phyloP scores from a whole-genome alignment of 2,888 invertebrate genomes.

The Melanargia galathea region DNA sequence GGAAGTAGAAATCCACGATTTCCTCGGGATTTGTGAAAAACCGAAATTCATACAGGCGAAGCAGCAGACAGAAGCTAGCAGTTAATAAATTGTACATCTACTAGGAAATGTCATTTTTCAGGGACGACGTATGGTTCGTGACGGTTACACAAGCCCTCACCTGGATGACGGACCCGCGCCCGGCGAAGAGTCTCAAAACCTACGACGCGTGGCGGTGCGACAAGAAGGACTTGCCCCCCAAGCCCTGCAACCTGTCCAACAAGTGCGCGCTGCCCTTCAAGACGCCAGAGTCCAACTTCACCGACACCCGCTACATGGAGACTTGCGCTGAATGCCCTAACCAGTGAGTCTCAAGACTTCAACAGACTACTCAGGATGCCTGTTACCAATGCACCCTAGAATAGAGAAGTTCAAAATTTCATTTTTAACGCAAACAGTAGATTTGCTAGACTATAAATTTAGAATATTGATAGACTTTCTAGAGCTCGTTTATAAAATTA shows the following conservation, averaged over 20 bases:
- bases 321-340: conserved; percentile 93
- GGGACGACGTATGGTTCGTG: conserved; percentile 93
- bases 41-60: no score
- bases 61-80: no score
- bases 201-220: conserved; percentile 93
- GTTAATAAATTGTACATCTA: no score
- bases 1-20: no score
- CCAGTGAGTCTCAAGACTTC: conserved; percentile 68
- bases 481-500: no score
- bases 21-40: no score
- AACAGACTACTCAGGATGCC: no score
- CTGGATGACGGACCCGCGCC: conserved; percentile 94
- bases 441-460: no score
- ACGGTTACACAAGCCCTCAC: conserved; percentile 94
- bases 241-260: conserved; percentile 90
- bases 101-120: conserved; percentile 58
- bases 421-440: no score
- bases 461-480: no score
- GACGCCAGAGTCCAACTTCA: conserved; percentile 88
- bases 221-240: conserved; percentile 86
- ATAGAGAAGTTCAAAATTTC: no score
- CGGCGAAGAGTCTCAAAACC: conserved; percentile 84
- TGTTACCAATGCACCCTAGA: no score
- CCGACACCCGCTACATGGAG: conserved; percentile 92
- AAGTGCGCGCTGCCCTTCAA: conserved; percentile 93